Percentiles rank a stretch among this genome's conserved stretches.
Evolutionary conservation across 2,113 vertebrate genomes (phyloP).

Genomic region (Argyrosomus japonicus): DNA sequence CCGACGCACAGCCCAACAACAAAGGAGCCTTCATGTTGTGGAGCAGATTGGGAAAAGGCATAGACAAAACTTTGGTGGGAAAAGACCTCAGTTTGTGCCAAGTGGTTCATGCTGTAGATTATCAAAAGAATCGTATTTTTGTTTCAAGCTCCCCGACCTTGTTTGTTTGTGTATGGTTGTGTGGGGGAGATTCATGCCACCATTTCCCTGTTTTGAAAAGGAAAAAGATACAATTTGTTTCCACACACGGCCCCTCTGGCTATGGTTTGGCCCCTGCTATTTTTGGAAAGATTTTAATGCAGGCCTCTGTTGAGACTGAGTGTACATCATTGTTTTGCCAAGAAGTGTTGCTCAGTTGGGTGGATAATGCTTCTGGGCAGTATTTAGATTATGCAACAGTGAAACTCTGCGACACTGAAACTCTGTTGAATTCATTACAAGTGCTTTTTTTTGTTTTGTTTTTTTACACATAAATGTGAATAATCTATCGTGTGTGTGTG

Average conservation of each 20-base stretch:
- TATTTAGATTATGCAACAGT: conserved; percentile 66
- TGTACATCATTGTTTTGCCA: conserved; percentile 57
- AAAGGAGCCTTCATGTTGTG: conserved; percentile 83
- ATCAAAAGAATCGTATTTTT: conserved; percentile 62
- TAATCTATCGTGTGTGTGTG: conserved; percentile 41
- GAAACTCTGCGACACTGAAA: conserved; percentile 62
- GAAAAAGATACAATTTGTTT: conserved; percentile 70
- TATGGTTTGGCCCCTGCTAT: conserved; percentile 52
- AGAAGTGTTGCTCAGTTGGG: conserved; percentile 62
- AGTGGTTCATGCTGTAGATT: conserved; percentile 64
- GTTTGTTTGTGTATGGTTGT: conserved; percentile 78
- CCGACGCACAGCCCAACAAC: conserved; percentile 83
- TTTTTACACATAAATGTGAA: conserved; percentile 30
- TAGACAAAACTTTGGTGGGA: conserved; percentile 77
- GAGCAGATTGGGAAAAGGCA: conserved; percentile 76
- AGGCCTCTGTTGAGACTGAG: conserved; percentile 53
- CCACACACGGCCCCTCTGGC: conserved; percentile 47
- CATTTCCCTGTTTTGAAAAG: conserved; percentile 57
- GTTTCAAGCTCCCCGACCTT: conserved; percentile 56
- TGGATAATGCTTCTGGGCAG: conserved; percentile 65
- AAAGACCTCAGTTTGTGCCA: conserved; percentile 70
- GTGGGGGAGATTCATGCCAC: conserved; percentile 47
- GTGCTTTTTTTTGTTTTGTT: neutral
- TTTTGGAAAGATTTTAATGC: conserved; percentile 62
- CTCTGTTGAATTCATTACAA: conserved; percentile 53